These are phyloP conservation scores for Bucco capensis DNA, from an alignment of 2,113 vertebrate species.

Conservation along the genomic window DNA sequence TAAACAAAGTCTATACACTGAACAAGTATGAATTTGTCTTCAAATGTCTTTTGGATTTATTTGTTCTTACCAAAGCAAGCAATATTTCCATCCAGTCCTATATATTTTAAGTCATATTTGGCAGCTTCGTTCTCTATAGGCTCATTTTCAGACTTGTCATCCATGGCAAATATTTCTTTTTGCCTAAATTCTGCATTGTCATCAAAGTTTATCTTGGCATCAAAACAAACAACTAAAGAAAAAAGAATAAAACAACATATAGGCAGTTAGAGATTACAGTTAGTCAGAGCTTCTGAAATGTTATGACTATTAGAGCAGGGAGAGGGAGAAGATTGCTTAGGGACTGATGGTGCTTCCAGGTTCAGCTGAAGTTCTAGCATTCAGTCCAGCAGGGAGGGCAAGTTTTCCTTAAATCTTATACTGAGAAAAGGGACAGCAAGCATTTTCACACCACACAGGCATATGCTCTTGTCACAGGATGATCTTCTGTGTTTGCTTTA, in stretches of 20 bases:
- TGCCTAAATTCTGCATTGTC: slow-evolving; percentile 98
- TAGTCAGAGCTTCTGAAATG: background rate
- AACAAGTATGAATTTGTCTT: background rate
- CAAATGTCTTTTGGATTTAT: background rate
- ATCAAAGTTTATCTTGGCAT: slow-evolving; percentile 99
- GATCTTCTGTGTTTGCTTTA: background rate
- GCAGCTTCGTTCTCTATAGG: slow-evolving; percentile 92
- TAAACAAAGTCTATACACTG: background rate
- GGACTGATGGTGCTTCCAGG: background rate
- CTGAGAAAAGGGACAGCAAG: background rate
- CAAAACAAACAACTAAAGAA: slow-evolving; percentile 93
- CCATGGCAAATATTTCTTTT: slow-evolving; percentile 95
- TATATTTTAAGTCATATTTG: slow-evolving; percentile 95
- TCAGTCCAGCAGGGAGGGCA: background rate
- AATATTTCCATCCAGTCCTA: slow-evolving; percentile 96
- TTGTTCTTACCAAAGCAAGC: slow-evolving; percentile 92
- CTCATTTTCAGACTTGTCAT: slow-evolving; percentile 92
- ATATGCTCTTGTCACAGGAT: background rate
- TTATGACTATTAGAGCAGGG: background rate
- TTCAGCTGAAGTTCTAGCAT: background rate
- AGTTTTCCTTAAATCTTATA: background rate
- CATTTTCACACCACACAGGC: background rate
- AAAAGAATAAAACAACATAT: background rate
- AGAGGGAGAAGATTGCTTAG: background rate
- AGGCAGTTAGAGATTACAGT: background rate